Base-by-base conservation (phyloP, 92 coral and sea anemone species). In the Anthopleura xanthogrammica region DNA sequence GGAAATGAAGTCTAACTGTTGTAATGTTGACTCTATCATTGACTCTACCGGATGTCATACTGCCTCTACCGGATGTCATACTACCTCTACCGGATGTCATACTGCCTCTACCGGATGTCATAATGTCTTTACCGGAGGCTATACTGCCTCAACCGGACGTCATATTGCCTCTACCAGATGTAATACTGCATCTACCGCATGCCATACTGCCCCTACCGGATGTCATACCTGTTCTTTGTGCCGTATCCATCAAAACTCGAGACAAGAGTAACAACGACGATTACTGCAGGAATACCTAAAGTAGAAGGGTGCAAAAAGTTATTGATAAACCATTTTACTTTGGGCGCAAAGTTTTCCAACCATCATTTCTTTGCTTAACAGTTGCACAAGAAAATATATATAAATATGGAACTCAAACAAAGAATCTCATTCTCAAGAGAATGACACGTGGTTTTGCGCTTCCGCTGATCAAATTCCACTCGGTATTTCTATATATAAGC, bases 171-270 rank as follows among this genome's bases (percentile, higher is more conserved):
- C 64, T 16, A 58, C 4, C 19, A 17, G 64, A 58, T 12, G n/a
- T 58, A 4, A 58, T 58, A 14, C 19, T 58, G 22, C 1, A 5
- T 62, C 70, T n/a, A 62, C 70, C 12, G 29, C 14, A 3, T 19
- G 70, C 5, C 22, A 20, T 60, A 94, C 99, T 54, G 58, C 2
- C 36, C 4, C 29, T 62, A 62, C 70, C 39, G 36, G 29, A 62
- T 62, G 29, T n/a, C 29, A 12, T 62, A 94, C 99, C 93, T 93
- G 81, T 79, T 62, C 2, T 88, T 70, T 20, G 98, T 93, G 7
- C 99, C 99, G 82, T 97, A 97, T 24, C 94, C 95, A 72, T 97
- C 98, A 80, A 90, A 97, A 82, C 99, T 92, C 50, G 93, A 98
- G 52, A 94, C 94, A 64, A 97, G 82, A 12, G 99, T 97, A 40